Evolutionary conservation across 2,113 vertebrate species (phyloP).

Genomic region (Tenebrosternarchus preto): DNA sequence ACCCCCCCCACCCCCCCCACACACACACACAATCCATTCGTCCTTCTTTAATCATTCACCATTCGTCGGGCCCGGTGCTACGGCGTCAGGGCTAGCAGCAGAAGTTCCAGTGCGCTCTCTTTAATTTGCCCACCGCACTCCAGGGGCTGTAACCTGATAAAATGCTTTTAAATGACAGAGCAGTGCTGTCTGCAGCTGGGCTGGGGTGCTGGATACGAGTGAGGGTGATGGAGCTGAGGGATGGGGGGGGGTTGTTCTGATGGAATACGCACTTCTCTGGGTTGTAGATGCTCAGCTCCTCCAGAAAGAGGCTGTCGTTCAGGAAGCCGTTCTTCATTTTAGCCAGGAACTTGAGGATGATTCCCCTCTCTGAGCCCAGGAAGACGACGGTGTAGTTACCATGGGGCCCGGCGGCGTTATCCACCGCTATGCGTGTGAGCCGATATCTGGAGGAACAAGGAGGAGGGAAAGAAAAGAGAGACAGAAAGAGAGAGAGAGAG

Average conservation of each 20-base stretch:
- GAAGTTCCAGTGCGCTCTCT: slow-evolving; percentile 59
- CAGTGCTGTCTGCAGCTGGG: slow-evolving; percentile 66
- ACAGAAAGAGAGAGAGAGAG: slow-evolving; percentile 12
- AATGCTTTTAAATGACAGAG: slow-evolving; percentile 75
- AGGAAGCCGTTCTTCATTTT: slow-evolving; percentile 88
- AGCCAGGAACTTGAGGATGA: slow-evolving; percentile 96
- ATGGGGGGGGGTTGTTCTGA: slow-evolving; percentile 13
- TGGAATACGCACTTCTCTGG: slow-evolving; percentile 87
- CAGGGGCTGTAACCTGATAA: slow-evolving; percentile 74
- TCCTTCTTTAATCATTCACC: slow-evolving; percentile 68
- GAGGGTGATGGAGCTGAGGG: not conserved
- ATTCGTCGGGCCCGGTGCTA: slow-evolving; percentile 52
- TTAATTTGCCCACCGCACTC: slow-evolving; percentile 75
- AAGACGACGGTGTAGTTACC: slow-evolving; percentile 94
- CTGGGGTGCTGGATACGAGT: slow-evolving; percentile 38
- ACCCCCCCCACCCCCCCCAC: no score
- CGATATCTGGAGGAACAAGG: slow-evolving; percentile 81
- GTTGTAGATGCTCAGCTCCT: slow-evolving; percentile 96
- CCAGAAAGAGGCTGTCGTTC: slow-evolving; percentile 95
- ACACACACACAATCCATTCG: slow-evolving; percentile 13
- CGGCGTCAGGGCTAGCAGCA: slow-evolving; percentile 51
- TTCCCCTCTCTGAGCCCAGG: slow-evolving; percentile 95
- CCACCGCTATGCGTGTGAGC: slow-evolving; percentile 93
- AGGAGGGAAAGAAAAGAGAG: not conserved
- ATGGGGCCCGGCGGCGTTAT: slow-evolving; percentile 86